Evolutionary conservation across 2,888 invertebrate genomes (phyloP).

Genomic region (Agonopterix alstromeriana): DNA sequence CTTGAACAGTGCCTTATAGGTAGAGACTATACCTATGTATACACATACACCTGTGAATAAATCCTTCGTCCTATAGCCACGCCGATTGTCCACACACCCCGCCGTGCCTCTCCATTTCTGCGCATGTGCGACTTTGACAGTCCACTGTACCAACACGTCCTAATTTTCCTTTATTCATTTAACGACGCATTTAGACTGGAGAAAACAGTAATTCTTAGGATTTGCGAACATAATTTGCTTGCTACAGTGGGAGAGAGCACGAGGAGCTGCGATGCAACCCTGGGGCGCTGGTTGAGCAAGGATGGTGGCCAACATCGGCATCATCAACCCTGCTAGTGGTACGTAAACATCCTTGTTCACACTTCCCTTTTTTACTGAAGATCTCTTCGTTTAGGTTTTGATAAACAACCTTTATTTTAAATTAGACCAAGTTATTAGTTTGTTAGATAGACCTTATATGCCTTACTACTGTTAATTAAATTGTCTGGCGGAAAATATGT

Average conservation of each 20-base stretch:
- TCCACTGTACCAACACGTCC: constrained; percentile 54
- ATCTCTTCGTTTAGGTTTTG: too few species aligned
- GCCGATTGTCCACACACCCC: constrained; percentile 55
- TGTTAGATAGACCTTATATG: too few species aligned
- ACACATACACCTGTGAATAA: constrained; percentile 28
- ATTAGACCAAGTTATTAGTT: too few species aligned
- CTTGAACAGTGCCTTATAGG: constrained; percentile 31
- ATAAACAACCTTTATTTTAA: too few species aligned
- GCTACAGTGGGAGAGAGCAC: background rate
- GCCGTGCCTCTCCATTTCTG: constrained; percentile 49
- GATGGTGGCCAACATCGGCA: constrained; percentile 67
- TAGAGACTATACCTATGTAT: constrained; percentile 9
- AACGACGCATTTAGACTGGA: constrained; percentile 19
- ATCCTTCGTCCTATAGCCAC: constrained; percentile 58
- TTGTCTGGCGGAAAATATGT: too few species aligned
- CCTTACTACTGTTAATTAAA: too few species aligned
- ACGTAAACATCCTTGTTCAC: constrained; percentile 45
- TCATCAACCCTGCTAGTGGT: constrained; percentile 62
- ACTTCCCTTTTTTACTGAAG: too few species aligned
- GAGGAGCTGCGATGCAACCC: constrained; percentile 29
- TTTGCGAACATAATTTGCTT: background rate
- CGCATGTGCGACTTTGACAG: constrained; percentile 64
- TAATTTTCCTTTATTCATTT: constrained; percentile 39
- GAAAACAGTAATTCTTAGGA: background rate
- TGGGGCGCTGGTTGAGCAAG: constrained; percentile 33